A percentile compares a stretch with the other conserved stretches of the same genome.
phyloP scores from a whole-genome alignment of 1,140 invertebrate species.

The Conus ventricosus region DNA sequence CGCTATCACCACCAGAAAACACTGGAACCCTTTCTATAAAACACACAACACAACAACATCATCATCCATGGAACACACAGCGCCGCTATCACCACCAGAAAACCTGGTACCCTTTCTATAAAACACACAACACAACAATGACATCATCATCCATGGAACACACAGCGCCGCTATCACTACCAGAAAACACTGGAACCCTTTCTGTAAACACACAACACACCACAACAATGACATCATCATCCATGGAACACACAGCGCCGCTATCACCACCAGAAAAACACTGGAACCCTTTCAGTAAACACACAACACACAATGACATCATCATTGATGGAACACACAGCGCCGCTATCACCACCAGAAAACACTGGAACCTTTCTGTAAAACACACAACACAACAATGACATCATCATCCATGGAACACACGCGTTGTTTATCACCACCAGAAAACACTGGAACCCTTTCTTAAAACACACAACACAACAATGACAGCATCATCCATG shows the following conservation, averaged over 20 bases:
- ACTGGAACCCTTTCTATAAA: no score
- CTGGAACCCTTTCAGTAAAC: conserved; percentile 83
- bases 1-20: no score
- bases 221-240: conserved; percentile 83
- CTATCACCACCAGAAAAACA: conserved; percentile 83
- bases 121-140: conserved; percentile 21
- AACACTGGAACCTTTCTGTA: conserved; percentile 84
- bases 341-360: conserved; percentile 85
- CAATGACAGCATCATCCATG: conserved; percentile 89
- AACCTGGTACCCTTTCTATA: conserved; percentile 84
- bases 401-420: conserved; percentile 91
- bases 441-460: conserved; percentile 83
- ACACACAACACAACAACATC: no score
- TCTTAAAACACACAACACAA: conserved; percentile 75
- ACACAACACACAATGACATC: conserved; percentile 8
- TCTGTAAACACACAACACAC: conserved; percentile 77
- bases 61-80: conserved; percentile 94
- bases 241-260: conserved; percentile 86
- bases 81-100: conserved; percentile 85
- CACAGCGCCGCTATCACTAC: conserved; percentile 86
- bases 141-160: conserved; percentile 93
- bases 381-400: conserved; percentile 33
- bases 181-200: conserved; percentile 83
- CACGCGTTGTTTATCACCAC: conserved; percentile 86
- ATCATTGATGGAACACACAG: conserved; percentile 95